Percentiles rank a stretch among this genome's conserved stretches.
Evolutionary conservation across 1,140 invertebrate genomes (phyloP).

Genomic region (Lordiphosa stackelbergi): DNA sequence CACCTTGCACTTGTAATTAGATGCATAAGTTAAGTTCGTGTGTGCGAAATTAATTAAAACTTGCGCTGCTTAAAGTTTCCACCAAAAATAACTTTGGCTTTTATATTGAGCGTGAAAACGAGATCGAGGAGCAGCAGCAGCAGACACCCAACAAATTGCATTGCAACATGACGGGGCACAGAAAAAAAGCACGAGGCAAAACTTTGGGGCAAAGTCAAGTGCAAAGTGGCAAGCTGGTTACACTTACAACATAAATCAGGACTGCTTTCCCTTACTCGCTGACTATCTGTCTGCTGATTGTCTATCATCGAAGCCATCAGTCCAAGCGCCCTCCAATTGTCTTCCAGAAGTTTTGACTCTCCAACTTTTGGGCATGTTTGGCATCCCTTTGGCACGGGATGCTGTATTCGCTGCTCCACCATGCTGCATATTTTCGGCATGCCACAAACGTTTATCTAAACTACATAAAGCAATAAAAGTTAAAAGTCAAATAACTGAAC

Average conservation of each 20-base stretch:
- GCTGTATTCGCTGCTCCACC: slow-evolving; percentile 14
- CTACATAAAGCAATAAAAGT: slow-evolving; percentile 75
- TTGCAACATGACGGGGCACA: slow-evolving; percentile 19
- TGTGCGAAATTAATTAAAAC: slow-evolving; percentile 72
- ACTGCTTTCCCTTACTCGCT: slow-evolving; percentile 13
- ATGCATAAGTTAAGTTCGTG: slow-evolving; percentile 53
- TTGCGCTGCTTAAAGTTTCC: slow-evolving; percentile 57
- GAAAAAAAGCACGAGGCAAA: slow-evolving; percentile 4
- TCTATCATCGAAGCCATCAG: slow-evolving; percentile 67
- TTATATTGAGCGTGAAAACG: slow-evolving; percentile 39
- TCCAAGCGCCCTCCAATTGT: slow-evolving; percentile 5
- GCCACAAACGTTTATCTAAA: slow-evolving; percentile 75
- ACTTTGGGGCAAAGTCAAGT: slow-evolving; percentile 54
- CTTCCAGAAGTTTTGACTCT: slow-evolving; percentile 16
- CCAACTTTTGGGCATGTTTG: slow-evolving; percentile 13
- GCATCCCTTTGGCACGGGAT: slow-evolving; percentile 47
- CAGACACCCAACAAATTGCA: slow-evolving; percentile 26
- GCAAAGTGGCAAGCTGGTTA: slow-evolving; percentile 47
- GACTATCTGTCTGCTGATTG: slow-evolving; percentile 48
- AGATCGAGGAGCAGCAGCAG: slow-evolving; percentile 5
- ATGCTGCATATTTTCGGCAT: slow-evolving; percentile 70
- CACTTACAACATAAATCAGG: slow-evolving; percentile 68
- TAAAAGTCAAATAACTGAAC: slow-evolving; percentile 73
- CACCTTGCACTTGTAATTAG: slow-evolving; percentile 62
- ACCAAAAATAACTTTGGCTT: slow-evolving; percentile 31